Conservation (phyloP, 2,113 vertebrate species). For the Plecturocebus donacophilus region DNA sequence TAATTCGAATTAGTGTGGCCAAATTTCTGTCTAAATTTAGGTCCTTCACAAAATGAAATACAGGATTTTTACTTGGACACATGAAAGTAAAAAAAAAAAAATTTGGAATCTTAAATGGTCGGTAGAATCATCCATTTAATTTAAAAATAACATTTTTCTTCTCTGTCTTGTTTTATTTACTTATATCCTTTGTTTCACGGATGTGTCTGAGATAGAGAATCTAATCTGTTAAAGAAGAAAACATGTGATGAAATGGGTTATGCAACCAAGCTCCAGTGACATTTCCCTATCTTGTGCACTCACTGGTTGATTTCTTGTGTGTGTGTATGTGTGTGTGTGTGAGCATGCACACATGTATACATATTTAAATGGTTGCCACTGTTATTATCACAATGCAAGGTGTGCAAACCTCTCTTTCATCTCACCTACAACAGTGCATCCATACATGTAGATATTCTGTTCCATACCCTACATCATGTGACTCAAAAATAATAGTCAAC, state of each 20-base stretch:
- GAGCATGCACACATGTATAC: neutral
- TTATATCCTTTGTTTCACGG: neutral
- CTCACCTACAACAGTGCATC: neutral
- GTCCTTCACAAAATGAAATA: neutral
- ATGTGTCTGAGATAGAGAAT: neutral
- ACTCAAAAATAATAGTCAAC: conserved; percentile 1
- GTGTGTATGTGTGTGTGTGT: neutral
- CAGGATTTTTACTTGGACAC: neutral
- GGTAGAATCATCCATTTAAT: neutral
- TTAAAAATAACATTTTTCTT: neutral
- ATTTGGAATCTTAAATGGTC: neutral
- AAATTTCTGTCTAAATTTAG: conserved; percentile 17
- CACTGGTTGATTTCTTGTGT: neutral
- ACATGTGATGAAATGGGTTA: neutral
- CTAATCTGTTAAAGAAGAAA: neutral
- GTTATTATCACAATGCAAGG: neutral
- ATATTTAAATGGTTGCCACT: neutral
- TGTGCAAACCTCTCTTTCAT: neutral
- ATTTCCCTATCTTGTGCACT: neutral
- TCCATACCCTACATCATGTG: neutral
- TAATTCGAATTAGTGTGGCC: neutral
- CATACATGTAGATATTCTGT: neutral
- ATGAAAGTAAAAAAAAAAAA: neutral
- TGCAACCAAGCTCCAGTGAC: neutral
- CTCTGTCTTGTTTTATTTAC: neutral